Evolutionary conservation across 2,888 invertebrate species (phyloP).

Genomic region (Podabrus alpinus): DNA sequence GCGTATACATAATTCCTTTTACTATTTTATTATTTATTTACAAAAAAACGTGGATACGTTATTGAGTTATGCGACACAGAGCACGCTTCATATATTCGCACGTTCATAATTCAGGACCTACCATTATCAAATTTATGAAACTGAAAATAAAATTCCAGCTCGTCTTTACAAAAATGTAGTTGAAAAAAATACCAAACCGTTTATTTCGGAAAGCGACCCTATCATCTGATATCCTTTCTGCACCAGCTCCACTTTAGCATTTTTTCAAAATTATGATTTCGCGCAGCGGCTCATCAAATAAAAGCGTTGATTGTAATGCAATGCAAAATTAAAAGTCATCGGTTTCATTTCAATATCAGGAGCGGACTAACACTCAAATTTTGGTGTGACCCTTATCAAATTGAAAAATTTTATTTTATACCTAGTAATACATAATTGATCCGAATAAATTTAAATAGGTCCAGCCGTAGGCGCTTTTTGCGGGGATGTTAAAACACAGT

Average conservation of each 20-base stretch:
- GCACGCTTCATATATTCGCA: neutral
- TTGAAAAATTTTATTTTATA: too few relatives aligned
- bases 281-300: neutral
- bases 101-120: neutral
- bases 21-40: conserved; percentile 1
- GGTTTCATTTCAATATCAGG: too few relatives aligned
- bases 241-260: neutral
- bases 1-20: conserved; percentile 23
- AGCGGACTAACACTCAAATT: too few relatives aligned
- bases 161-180: neutral
- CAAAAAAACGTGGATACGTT: neutral
- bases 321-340: too few relatives aligned
- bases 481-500: too few relatives aligned
- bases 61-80: neutral
- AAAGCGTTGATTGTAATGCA: too few relatives aligned
- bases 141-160: neutral
- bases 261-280: neutral
- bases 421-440: too few relatives aligned
- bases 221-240: neutral
- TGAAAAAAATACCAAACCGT: neutral
- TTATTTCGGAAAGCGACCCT: neutral
- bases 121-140: neutral
- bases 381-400: too few relatives aligned
- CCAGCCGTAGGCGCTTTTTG: too few relatives aligned
- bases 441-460: too few relatives aligned